phyloP scores from a whole-genome alignment of 2,797 vertebrate genomes.

The Loris lydekkerianus region DNA sequence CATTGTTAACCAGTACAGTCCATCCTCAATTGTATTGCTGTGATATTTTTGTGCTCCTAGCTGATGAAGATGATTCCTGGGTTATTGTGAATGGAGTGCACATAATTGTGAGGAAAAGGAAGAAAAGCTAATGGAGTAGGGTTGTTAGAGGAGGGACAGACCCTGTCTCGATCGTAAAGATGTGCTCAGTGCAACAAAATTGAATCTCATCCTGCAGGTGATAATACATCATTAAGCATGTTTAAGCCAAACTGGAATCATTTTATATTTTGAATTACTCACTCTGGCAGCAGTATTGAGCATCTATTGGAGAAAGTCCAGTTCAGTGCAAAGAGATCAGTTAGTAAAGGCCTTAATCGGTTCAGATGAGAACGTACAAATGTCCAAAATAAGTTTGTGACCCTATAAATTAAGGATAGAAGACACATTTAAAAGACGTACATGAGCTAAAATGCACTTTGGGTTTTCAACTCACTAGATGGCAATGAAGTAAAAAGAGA shows the following conservation, averaged over 20 bases:
- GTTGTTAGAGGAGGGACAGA: fast-evolving
- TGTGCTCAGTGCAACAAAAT: not conserved
- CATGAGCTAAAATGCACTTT: not conserved
- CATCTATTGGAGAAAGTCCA: not conserved
- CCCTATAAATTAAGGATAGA: not conserved
- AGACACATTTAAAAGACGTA: not conserved
- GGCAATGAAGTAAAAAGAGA: not conserved
- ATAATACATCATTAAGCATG: not conserved
- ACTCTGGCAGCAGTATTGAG: not conserved
- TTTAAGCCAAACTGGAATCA: not conserved
- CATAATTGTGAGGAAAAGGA: not conserved
- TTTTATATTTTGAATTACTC: not conserved
- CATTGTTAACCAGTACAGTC: not conserved
- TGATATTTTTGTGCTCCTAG: not conserved
- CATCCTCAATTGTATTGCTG: not conserved
- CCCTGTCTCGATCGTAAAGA: not conserved
- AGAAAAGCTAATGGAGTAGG: not conserved
- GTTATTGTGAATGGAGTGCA: not conserved
- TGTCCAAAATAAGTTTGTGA: not conserved
- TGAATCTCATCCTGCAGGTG: not conserved
- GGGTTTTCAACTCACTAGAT: not conserved
- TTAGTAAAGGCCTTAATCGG: not conserved
- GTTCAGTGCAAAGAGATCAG: not conserved
- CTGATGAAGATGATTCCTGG: not conserved
- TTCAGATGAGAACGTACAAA: not conserved